A percentile compares a stretch with the other conserved stretches of the same genome.
These are phyloP conservation scores for Poecile montanus DNA, from an alignment of 2,797 vertebrate genomes.

Conservation along the genomic window DNA sequence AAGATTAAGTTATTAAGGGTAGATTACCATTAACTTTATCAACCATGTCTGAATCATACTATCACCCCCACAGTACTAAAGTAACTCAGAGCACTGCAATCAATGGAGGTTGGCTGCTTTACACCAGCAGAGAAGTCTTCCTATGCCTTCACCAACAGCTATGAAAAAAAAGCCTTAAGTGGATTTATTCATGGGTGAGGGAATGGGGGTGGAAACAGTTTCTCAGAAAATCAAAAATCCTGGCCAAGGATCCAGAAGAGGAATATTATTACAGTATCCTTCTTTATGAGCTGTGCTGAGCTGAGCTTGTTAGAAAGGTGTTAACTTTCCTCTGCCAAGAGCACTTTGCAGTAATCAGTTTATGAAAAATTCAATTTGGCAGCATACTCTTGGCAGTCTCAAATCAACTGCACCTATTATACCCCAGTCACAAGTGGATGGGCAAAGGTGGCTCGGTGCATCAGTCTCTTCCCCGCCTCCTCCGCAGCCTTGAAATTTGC, in stretches of 20 bases:
- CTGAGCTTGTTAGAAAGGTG: conserved; percentile 60
- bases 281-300: neutral
- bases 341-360: conserved; percentile 56
- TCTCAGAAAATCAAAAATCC: conserved; percentile 28
- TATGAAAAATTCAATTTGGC: conserved; percentile 65
- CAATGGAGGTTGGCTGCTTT: conserved; percentile 6
- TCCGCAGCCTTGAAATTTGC: neutral
- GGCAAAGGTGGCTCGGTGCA: conserved; percentile 33
- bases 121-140: neutral
- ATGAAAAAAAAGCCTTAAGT: neutral
- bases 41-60: neutral
- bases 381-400: conserved; percentile 48
- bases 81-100: neutral
- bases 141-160: conserved; percentile 12
- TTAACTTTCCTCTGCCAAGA: conserved; percentile 55
- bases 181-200: conserved; percentile 20
- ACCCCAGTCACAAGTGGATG: conserved; percentile 45
- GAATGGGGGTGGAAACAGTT: neutral
- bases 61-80: neutral
- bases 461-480: conserved; percentile 14
- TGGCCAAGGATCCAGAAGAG: conserved; percentile 29
- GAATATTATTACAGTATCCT: conserved; percentile 18
- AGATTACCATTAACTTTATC: conserved; percentile 15
- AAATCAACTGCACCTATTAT: conserved; percentile 50
- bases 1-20: conserved; percentile 1